Base-by-base conservation (phyloP, 2,113 vertebrate genomes). In the Nesospiza acunhae region DNA sequence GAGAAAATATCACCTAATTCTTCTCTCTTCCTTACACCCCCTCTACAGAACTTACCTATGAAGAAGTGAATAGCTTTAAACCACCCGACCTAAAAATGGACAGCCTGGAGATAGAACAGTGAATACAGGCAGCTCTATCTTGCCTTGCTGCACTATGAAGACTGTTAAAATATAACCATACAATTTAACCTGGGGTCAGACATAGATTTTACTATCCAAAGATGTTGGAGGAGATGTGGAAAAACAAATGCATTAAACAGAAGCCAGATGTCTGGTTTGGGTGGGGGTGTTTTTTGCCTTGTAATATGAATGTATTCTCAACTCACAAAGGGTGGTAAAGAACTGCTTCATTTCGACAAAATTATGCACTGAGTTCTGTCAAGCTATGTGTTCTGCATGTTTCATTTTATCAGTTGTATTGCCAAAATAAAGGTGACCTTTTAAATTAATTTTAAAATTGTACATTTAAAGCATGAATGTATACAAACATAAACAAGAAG, bases 41-140 rank as follows among this genome's bases (percentile, higher is more conserved):
- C 55, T 62, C 12, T 46, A 37, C 97, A 99, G 99, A 99, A 94
- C 98, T 99, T 96, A 99, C 99, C 35, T 99, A 99, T 80, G 98
- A 98, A 95, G 99, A 99, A 95, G 99, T 99, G 77, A 98, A 97
- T 93, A 98, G 98, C 97, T 99, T 99, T 97, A 99, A 99, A 97
- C 98, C 98, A 41, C 97, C 98, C 0, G 98, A 98, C 89, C 97
- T 97, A 62, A 98, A 98, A 85, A 97, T 98, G 18, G 98, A 98
- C 78, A 98, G 98, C 97, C 98, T 99, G 96, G 98, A 99, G 94
- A 98, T 97, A 80, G 99, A 99, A 96, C 99, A 98, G 94, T 99
- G 97, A 98, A 89, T 28, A 63, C 67, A 63, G 70, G 69, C 93
- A 94, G 90, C 82, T 95, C 63, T 95, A 60, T 55, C 86, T 94